A percentile compares a stretch with the other conserved stretches of the same genome.
Evolutionary conservation across 2,113 vertebrate genomes (phyloP).

Genomic region (Phyllostomus hastatus): DNA sequence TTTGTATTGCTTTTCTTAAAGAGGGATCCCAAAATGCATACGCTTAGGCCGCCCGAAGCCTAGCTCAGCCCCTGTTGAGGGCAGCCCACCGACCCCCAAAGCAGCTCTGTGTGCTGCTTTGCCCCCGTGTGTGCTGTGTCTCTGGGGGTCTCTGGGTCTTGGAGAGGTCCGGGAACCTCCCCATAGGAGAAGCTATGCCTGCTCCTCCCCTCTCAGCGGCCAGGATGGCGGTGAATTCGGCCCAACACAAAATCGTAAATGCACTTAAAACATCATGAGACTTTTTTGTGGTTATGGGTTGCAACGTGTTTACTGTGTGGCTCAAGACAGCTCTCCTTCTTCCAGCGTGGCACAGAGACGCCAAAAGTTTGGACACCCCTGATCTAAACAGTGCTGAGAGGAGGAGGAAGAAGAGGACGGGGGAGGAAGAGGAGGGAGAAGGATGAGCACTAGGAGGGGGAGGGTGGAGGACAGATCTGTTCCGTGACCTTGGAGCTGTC

Average conservation of each 20-base stretch:
- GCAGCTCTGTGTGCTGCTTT: neutral
- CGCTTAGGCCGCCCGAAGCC: neutral
- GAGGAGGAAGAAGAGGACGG: neutral
- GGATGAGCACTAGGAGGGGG: fast-evolving
- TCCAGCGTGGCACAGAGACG: neutral
- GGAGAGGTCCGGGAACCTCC: neutral
- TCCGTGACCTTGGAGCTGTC: neutral
- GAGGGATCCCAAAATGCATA: neutral
- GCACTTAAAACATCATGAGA: no score
- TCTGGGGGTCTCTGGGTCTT: neutral
- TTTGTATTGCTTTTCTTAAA: slow-evolving; percentile 17
- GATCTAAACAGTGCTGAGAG: neutral
- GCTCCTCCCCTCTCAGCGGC: neutral
- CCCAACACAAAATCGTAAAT: no score
- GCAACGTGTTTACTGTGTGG: no score
- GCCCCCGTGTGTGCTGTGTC: neutral
- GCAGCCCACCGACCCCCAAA: neutral
- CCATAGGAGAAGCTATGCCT: neutral
- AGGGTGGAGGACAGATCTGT: neutral
- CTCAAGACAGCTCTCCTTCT: no score
- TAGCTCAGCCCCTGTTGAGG: neutral
- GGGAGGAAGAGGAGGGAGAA: no score
- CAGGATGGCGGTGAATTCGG: no score
- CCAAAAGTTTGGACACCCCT: neutral
- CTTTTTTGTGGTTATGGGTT: no score